phyloP scores from a whole-genome alignment of 2,113 vertebrate genomes.

The Cyprinodon tularosa region DNA sequence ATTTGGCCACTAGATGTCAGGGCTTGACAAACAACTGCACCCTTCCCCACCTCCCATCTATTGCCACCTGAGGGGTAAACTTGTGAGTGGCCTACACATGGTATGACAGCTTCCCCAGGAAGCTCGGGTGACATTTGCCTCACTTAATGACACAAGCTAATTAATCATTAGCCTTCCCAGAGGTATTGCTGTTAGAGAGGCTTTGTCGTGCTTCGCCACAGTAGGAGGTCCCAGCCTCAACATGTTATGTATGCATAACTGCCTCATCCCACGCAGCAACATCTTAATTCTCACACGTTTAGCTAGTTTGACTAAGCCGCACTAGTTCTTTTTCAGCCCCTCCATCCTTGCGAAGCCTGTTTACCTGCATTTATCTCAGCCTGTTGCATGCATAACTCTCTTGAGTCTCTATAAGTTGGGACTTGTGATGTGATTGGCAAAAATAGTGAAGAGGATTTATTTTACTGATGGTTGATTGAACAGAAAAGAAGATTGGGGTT shows the following conservation, averaged over 20 bases:
- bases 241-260: conserved; percentile 85
- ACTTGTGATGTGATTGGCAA: conserved; percentile 8
- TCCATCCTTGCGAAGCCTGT: conserved; percentile 61
- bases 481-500: conserved; percentile 22
- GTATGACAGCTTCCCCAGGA: conserved; percentile 89
- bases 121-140: conserved; percentile 96
- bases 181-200: conserved; percentile 91
- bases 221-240: conserved; percentile 88
- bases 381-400: conserved; percentile 15
- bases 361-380: conserved; percentile 33
- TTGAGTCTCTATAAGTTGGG: background rate
- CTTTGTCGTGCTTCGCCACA: conserved; percentile 88
- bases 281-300: conserved; percentile 79
- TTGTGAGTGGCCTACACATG: conserved; percentile 77
- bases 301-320: conserved; percentile 72
- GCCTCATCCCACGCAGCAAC: conserved; percentile 77
- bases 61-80: conserved; percentile 74
- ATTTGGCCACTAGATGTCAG: conserved; percentile 91
- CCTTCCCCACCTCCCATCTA: conserved; percentile 37
- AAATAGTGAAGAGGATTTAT: conserved; percentile 31
- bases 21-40: conserved; percentile 75
- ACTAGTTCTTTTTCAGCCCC: conserved; percentile 54
- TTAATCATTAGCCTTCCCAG: conserved; percentile 99
- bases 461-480: conserved; percentile 51
- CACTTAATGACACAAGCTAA: conserved; percentile 98